Conservation (phyloP, 1,140 invertebrate genomes). For the Camponotus floridanus region DNA sequence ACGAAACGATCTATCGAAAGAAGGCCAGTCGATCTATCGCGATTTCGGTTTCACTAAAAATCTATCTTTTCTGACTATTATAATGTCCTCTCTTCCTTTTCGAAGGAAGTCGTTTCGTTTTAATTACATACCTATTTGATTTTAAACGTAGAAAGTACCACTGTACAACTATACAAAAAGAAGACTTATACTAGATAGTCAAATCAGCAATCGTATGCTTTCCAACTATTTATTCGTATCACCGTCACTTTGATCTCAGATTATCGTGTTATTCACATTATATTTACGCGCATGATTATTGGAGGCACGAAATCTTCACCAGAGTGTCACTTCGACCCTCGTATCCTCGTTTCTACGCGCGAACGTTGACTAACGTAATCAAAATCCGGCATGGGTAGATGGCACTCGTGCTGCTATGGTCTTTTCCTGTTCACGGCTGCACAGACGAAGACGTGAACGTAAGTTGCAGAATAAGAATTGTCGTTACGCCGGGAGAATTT, state of each 20-base stretch:
- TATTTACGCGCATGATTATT: constrained; percentile 23
- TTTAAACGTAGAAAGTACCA: neutral
- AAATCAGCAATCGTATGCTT: constrained; percentile 26
- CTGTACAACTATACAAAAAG: neutral
- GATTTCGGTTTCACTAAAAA: no score
- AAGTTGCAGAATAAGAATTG: constrained; percentile 73
- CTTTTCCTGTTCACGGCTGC: constrained; percentile 83
- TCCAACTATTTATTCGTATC: neutral
- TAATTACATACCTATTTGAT: neutral
- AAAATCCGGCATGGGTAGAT: constrained; percentile 67
- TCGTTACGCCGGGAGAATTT: constrained; percentile 21
- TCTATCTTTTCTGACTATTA: no score
- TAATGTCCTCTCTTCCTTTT: neutral
- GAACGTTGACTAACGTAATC: constrained; percentile 66
- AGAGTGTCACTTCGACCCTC: neutral
- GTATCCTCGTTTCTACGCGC: neutral
- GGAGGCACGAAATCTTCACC: neutral
- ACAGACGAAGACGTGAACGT: constrained; percentile 78
- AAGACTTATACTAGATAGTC: neutral
- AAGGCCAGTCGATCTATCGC: no score
- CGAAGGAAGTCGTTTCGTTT: no score
- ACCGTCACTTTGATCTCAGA: neutral
- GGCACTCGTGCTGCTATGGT: constrained; percentile 69
- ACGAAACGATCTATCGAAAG: no score
- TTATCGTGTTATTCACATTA: neutral